phyloP scores from a whole-genome alignment of 2,797 vertebrate genomes.

The Epinephelus awoara region DNA sequence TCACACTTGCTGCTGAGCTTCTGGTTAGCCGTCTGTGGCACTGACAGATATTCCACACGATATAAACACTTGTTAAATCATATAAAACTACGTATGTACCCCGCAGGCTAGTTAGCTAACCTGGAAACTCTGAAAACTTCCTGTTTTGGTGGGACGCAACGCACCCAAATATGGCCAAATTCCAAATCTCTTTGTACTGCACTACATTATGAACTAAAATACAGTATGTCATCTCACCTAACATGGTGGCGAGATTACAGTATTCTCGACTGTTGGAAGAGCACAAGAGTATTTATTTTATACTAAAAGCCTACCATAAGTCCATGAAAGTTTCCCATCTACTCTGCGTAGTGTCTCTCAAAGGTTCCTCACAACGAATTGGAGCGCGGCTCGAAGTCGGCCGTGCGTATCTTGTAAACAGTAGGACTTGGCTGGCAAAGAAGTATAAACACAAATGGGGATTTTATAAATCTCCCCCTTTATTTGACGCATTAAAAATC shows the following conservation, averaged over 20 bases:
- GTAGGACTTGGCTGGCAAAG: not conserved
- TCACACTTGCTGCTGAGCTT: not conserved
- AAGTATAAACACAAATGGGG: not conserved
- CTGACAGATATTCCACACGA: not conserved
- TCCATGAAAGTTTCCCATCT: not conserved
- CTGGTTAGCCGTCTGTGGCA: rapidly evolving
- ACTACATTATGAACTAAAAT: rapidly evolving
- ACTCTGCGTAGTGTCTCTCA: rapidly evolving
- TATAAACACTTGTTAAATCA: slow-evolving; percentile 5
- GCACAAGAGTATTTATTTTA: rapidly evolving
- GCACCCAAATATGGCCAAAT: not conserved
- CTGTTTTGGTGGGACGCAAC: slow-evolving; percentile 62
- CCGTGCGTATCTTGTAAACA: not conserved
- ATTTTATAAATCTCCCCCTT: not conserved
- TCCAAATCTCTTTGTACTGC: not conserved
- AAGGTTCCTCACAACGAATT: not conserved
- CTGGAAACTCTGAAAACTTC: slow-evolving; percentile 57
- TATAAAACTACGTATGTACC: not conserved
- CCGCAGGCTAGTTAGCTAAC: slow-evolving; percentile 25
- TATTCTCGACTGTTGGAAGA: rapidly evolving
- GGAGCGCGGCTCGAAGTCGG: not conserved
- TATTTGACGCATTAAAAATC: not conserved
- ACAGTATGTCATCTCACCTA: rapidly evolving
- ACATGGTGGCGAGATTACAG: rapidly evolving
- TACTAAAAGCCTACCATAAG: rapidly evolving